Evolutionary conservation across 2,888 invertebrate genomes (phyloP).

Genomic region (Idaea biselata): DNA sequence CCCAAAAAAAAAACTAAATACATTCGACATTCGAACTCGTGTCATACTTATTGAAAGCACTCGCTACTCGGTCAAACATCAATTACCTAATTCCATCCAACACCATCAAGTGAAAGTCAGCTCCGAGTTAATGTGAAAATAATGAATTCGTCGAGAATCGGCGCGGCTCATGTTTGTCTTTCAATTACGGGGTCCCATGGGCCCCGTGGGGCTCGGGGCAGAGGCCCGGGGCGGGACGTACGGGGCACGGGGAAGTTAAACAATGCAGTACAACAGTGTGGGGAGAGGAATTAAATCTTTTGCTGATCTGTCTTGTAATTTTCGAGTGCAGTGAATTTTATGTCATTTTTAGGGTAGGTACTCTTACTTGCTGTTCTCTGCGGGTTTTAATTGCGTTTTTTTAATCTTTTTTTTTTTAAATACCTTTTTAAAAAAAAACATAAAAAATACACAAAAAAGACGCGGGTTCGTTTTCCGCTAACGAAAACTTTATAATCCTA

Average conservation of each 20-base stretch:
- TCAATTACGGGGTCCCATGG: slow-evolving; percentile 68
- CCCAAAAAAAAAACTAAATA: too few species aligned
- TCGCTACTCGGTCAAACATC: not conserved
- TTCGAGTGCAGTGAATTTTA: slow-evolving; percentile 46
- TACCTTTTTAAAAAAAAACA: too few species aligned
- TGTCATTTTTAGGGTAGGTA: not conserved
- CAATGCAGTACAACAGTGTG: not conserved
- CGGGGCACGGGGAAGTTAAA: not conserved
- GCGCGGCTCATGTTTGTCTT: slow-evolving; percentile 74
- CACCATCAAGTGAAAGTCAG: slow-evolving; percentile 21
- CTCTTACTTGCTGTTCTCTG: not conserved
- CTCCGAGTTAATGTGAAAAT: slow-evolving; percentile 68
- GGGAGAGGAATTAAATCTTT: slow-evolving; percentile 69
- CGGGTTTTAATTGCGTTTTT: too few species aligned
- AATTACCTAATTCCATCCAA: not conserved
- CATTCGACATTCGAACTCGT: too few species aligned
- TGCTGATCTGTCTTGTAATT: slow-evolving; percentile 52
- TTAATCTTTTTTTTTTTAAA: too few species aligned
- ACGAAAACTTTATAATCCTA: too few species aligned
- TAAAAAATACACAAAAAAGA: too few species aligned
- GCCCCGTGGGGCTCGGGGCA: not conserved
- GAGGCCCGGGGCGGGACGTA: not conserved
- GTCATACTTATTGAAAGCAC: not conserved
- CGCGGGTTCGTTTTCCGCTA: too few species aligned
- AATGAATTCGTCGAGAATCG: slow-evolving; percentile 75